These are phyloP conservation scores for Drosophila colorata DNA, from an alignment of 2,888 invertebrate genomes.

Conservation along the genomic window DNA sequence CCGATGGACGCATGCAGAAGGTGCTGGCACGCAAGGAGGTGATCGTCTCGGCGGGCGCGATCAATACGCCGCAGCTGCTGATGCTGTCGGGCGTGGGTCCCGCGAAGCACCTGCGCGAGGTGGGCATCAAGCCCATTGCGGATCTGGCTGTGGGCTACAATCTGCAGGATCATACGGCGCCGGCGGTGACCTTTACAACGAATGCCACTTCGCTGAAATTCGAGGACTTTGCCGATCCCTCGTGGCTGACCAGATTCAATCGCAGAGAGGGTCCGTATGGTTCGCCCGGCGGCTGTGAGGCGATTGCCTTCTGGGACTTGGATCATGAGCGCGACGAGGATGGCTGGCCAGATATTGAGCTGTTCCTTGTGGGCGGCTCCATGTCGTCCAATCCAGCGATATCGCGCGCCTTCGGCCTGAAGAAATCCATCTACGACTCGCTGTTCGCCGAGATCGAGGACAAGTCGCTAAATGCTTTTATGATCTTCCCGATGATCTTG, in stretches of 20 bases:
- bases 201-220: conserved; percentile 84
- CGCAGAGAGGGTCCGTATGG: conserved; percentile 85
- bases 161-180: conserved; percentile 88
- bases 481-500: conserved; percentile 88
- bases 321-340: conserved; percentile 86
- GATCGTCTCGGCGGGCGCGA: conserved; percentile 91
- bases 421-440: conserved; percentile 85
- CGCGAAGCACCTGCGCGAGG: conserved; percentile 86
- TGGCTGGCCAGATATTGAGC: conserved; percentile 89
- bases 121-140: conserved; percentile 87
- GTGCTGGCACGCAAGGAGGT: conserved; percentile 89
- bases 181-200: conserved; percentile 89
- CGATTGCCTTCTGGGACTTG: conserved; percentile 88
- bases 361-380: conserved; percentile 88
- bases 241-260: conserved; percentile 78
- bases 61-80: conserved; percentile 92
- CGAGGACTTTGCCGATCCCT: conserved; percentile 82
- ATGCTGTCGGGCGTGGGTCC: conserved; percentile 92
- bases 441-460: conserved; percentile 85
- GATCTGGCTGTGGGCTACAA: conserved; percentile 89
- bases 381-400: conserved; percentile 85
- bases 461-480: conserved; percentile 85
- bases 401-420: conserved; percentile 85
- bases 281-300: conserved; percentile 88
- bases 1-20: conserved; percentile 83